These are phyloP conservation scores for Papilio machaon DNA, from an alignment of 1,140 invertebrate species.

Conservation along the genomic window DNA sequence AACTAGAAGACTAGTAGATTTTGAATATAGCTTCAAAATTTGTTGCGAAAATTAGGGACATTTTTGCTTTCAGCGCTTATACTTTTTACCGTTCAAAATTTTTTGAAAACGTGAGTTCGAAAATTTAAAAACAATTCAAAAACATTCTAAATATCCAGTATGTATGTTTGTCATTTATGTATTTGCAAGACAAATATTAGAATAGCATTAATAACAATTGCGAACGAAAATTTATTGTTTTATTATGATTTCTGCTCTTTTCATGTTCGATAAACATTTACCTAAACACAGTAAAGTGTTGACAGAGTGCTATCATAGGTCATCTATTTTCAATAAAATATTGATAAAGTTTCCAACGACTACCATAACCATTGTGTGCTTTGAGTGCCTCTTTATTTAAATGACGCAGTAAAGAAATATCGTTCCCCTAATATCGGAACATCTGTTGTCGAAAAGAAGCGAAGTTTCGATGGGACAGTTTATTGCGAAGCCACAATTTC, in stretches of 20 bases:
- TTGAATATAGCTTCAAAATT: no score
- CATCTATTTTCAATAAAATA: conserved; percentile 43
- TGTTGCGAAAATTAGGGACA: no score
- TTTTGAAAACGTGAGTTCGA: no score
- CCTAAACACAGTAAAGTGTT: not conserved
- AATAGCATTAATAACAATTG: not conserved
- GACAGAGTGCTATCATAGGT: conserved; percentile 31
- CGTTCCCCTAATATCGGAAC: conserved; percentile 70
- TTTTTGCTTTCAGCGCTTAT: no score
- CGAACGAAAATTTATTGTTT: not conserved
- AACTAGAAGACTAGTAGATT: no score
- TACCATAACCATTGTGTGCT: conserved; percentile 62
- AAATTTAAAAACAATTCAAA: no score
- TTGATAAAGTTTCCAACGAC: conserved; percentile 64
- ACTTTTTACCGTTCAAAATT: no score
- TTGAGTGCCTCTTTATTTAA: conserved; percentile 78
- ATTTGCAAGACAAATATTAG: not conserved
- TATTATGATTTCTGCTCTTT: conserved; percentile 8
- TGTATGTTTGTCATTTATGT: no score
- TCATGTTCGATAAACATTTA: not conserved
- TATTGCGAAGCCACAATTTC: conserved; percentile 66
- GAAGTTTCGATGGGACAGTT: conserved; percentile 75
- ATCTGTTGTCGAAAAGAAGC: conserved; percentile 77
- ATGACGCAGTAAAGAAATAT: conserved; percentile 79
- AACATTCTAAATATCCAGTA: no score